Conservation (phyloP, 2,888 invertebrate genomes). For the Sesia bembeciformis region DNA sequence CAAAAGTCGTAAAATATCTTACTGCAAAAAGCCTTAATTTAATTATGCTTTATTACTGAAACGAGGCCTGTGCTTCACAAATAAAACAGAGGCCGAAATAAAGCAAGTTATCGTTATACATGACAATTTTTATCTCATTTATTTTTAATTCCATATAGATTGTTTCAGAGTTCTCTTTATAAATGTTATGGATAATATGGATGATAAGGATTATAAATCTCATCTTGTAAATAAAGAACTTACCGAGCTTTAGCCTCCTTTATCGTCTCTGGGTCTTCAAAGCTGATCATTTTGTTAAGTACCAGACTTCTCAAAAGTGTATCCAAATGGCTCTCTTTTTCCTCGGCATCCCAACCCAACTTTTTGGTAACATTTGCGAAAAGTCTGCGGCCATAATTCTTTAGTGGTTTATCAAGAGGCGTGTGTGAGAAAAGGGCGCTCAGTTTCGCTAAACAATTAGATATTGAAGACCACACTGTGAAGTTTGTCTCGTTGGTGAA, state of each 20-base stretch:
- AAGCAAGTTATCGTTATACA: background rate
- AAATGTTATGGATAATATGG: too few species aligned
- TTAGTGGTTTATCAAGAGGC: slow-evolving; percentile 81
- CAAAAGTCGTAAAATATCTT: too few species aligned
- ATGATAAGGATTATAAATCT: too few species aligned
- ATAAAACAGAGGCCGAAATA: background rate
- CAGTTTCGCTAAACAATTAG: slow-evolving; percentile 85
- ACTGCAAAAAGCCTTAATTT: too few species aligned
- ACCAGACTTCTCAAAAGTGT: slow-evolving; percentile 90
- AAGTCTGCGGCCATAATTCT: slow-evolving; percentile 82
- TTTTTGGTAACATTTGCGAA: slow-evolving; percentile 81
- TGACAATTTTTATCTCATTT: too few species aligned
- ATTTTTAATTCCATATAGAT: too few species aligned
- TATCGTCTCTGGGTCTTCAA: slow-evolving; percentile 85
- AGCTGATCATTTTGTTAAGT: slow-evolving; percentile 85
- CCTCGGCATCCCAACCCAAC: slow-evolving; percentile 89
- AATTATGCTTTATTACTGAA: too few species aligned
- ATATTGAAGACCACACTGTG: slow-evolving; percentile 93
- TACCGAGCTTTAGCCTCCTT: slow-evolving; percentile 82
- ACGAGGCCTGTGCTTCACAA: too few species aligned
- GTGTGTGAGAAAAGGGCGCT: slow-evolving; percentile 86
- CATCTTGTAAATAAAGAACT: slow-evolving; percentile 26
- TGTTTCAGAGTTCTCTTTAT: too few species aligned
- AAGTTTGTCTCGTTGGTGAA: slow-evolving; percentile 91
- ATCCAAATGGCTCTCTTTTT: slow-evolving; percentile 89